phyloP scores from a whole-genome alignment of 2,113 vertebrate species.

The Aplodontia rufa region DNA sequence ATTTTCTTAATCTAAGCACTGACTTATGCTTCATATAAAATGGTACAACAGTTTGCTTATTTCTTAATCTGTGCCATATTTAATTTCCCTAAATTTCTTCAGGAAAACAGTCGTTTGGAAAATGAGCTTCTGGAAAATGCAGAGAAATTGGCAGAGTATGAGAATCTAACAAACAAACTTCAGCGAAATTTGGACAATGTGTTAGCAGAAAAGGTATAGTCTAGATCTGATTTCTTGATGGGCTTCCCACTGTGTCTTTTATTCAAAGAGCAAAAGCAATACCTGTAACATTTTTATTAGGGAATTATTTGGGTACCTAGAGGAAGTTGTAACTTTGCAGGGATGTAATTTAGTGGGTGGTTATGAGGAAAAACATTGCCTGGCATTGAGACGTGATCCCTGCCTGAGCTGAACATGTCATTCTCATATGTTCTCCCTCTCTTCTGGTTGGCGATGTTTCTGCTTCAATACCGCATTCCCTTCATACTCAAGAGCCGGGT shows the following conservation, averaged over 20 bases:
- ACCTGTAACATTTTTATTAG: not conserved
- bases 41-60: not conserved
- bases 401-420: not conserved
- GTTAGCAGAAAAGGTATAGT: slow-evolving; percentile 91
- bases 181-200: slow-evolving; percentile 92
- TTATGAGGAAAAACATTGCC: not conserved
- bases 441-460: not conserved
- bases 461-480: slow-evolving; percentile 54
- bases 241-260: not conserved
- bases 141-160: slow-evolving; percentile 89
- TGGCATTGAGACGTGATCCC: not conserved
- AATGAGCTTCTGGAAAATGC: slow-evolving; percentile 90
- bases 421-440: not conserved
- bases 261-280: not conserved
- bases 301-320: not conserved
- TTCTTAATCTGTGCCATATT: not conserved
- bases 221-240: slow-evolving; percentile 2
- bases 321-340: not conserved
- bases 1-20: not conserved
- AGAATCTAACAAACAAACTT: slow-evolving; percentile 89
- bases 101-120: slow-evolving; percentile 95
- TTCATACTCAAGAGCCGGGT: slow-evolving; percentile 12
- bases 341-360: not conserved
- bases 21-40: not conserved
- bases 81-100: slow-evolving; percentile 43